These are phyloP conservation scores for Catotricha subobsoleta DNA, from an alignment of 2,888 invertebrate genomes.

Conservation along the genomic window DNA sequence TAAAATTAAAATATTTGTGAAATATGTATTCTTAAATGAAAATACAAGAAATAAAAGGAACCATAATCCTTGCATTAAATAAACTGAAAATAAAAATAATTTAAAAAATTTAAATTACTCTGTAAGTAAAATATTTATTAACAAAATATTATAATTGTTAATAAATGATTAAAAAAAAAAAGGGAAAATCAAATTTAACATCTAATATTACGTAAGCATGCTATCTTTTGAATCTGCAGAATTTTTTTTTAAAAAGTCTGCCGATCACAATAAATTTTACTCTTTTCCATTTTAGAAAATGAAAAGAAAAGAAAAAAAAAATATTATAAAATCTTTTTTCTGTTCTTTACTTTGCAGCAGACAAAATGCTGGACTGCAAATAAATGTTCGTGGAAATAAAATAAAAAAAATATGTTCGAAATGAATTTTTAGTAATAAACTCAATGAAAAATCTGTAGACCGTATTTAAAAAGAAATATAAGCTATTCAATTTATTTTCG, in stretches of 20 bases:
- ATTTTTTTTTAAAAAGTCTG: neutral
- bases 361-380: neutral
- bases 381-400: neutral
- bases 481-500: neutral
- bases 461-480: neutral
- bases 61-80: too few relatives aligned
- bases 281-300: neutral
- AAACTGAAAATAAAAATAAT: too few relatives aligned
- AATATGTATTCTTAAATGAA: conserved; percentile 2
- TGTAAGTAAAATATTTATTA: neutral
- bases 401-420: too few relatives aligned
- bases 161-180: too few relatives aligned
- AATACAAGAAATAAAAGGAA: too few relatives aligned
- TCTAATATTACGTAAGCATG: too few relatives aligned
- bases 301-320: neutral
- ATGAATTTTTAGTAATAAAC: neutral
- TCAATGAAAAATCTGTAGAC: neutral
- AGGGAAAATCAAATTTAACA: too few relatives aligned
- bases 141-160: neutral
- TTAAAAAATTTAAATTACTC: too few relatives aligned
- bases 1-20: conserved; percentile 1
- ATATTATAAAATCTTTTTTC: neutral
- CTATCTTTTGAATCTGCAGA: too few relatives aligned
- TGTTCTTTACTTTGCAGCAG: neutral
- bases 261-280: neutral